phyloP scores from a whole-genome alignment of 2,888 invertebrate species.

The Caenorhabditis virilis region DNA sequence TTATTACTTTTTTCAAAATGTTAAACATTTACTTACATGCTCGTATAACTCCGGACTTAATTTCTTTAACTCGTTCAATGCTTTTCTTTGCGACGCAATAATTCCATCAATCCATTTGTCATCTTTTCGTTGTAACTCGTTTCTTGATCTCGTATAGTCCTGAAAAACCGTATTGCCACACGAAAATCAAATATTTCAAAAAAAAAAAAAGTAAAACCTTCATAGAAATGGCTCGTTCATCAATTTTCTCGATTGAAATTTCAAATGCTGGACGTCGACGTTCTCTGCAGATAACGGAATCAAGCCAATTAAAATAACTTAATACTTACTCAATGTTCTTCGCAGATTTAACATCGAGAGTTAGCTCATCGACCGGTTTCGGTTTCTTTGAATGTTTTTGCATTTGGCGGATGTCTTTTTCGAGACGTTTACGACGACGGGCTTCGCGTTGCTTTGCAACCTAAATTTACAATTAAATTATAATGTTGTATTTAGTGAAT shows the following conservation, averaged over 20 bases:
- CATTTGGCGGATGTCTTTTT: slow-evolving; percentile 79
- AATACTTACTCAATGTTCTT: slow-evolving; percentile 58
- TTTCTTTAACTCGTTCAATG: slow-evolving; percentile 80
- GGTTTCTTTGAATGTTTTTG: slow-evolving; percentile 82
- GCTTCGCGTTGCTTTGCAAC: slow-evolving; percentile 83
- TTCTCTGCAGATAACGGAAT: slow-evolving; percentile 58
- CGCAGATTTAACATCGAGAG: slow-evolving; percentile 70
- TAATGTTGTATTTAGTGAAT: background rate
- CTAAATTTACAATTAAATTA: slow-evolving; percentile 17
- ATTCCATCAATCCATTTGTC: slow-evolving; percentile 78
- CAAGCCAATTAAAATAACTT: background rate
- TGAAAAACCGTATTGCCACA: slow-evolving; percentile 24
- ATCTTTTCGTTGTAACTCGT: slow-evolving; percentile 70
- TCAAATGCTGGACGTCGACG: slow-evolving; percentile 59
- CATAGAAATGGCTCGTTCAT: slow-evolving; percentile 51
- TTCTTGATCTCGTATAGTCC: slow-evolving; percentile 48
- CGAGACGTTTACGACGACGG: slow-evolving; percentile 81
- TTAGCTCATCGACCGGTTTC: slow-evolving; percentile 87
- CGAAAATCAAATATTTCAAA: background rate
- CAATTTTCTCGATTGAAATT: slow-evolving; percentile 74
- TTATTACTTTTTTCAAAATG: no score
- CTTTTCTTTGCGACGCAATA: slow-evolving; percentile 78
- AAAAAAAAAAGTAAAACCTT: slow-evolving; percentile 36
- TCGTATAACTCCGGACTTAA: slow-evolving; percentile 86
- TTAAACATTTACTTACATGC: no score